Evolutionary conservation across 23 tunicate genomes (phyloP).

Genomic region (Clavelina lepadiformis): DNA sequence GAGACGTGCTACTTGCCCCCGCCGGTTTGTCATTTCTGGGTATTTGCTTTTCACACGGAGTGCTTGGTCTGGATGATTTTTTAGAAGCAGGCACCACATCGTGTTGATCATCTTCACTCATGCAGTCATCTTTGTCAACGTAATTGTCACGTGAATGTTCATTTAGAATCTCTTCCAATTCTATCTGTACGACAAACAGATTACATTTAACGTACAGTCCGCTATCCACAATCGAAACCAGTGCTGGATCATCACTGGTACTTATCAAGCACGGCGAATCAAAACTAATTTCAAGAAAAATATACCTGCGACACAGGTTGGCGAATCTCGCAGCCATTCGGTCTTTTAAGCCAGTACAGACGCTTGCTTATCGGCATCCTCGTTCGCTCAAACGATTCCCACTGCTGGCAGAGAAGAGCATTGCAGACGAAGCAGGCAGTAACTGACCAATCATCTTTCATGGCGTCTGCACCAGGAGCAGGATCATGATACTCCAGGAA

Average conservation of each 20-base stretch:
- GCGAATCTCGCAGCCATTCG: constrained; percentile 93
- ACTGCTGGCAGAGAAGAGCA: constrained; percentile 78
- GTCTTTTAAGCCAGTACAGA: constrained; percentile 94
- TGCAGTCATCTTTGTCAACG: constrained; percentile 23
- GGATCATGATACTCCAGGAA: constrained; percentile 97
- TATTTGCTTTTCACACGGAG: neutral
- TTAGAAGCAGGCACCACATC: neutral
- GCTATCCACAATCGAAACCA: too few species aligned
- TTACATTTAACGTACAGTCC: too few species aligned
- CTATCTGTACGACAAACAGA: constrained; percentile 42
- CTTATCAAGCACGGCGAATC: too few species aligned
- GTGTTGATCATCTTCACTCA: constrained; percentile 30
- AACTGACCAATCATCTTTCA: constrained; percentile 92
- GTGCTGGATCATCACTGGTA: too few species aligned
- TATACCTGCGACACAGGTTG: constrained; percentile 92
- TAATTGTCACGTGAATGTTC: constrained; percentile 65
- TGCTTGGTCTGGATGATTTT: neutral
- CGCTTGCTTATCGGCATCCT: constrained; percentile 84
- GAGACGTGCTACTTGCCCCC: neutral
- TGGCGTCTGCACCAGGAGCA: constrained; percentile 92
- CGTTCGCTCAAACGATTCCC: constrained; percentile 77
- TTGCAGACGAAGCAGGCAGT: constrained; percentile 63
- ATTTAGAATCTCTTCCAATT: constrained; percentile 81
- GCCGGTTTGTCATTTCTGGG: neutral
- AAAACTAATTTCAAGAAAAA: neutral